A percentile compares a stretch with the other conserved stretches of the same genome.
Evolutionary conservation across 2,797 vertebrate genomes (phyloP).

Genomic region (Esox masquinongy): DNA sequence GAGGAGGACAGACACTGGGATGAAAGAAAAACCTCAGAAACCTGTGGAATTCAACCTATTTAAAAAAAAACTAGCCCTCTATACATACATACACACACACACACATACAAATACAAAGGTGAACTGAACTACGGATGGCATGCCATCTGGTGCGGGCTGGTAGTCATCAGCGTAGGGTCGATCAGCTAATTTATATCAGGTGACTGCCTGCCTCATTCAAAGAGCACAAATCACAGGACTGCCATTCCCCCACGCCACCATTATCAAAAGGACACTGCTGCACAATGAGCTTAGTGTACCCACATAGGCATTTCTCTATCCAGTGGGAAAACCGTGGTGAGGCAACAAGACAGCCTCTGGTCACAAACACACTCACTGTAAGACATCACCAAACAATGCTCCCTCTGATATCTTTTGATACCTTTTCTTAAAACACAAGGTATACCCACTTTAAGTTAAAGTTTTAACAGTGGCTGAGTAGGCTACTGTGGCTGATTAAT

Average conservation of each 20-base stretch:
- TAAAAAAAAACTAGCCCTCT: slow-evolving; percentile 48
- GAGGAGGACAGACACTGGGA: slow-evolving; percentile 46
- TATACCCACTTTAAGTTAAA: no score
- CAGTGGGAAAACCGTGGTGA: slow-evolving; percentile 46
- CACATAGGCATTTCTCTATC: slow-evolving; percentile 44
- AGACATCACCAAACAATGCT: slow-evolving; percentile 38
- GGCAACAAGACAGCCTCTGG: slow-evolving; percentile 59
- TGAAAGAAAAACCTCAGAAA: slow-evolving; percentile 56
- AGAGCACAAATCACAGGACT: not conserved
- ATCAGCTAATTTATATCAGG: slow-evolving; percentile 3
- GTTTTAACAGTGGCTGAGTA: no score
- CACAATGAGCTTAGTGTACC: slow-evolving; percentile 37
- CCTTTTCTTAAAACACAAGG: no score
- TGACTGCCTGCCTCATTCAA: not conserved
- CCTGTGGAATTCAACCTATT: slow-evolving; percentile 68
- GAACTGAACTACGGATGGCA: not conserved
- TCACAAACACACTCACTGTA: slow-evolving; percentile 22
- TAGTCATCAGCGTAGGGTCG: not conserved
- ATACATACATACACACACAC: slow-evolving; percentile 26
- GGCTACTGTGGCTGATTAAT: no score
- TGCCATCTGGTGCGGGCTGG: not conserved
- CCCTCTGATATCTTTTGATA: no score
- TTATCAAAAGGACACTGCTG: slow-evolving; percentile 11
- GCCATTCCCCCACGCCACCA: not conserved
- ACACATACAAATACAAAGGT: slow-evolving; percentile 18